These are phyloP conservation scores for Drosophila sp. DNA, from an alignment of 1,140 invertebrate species.

Conservation along the genomic window DNA sequence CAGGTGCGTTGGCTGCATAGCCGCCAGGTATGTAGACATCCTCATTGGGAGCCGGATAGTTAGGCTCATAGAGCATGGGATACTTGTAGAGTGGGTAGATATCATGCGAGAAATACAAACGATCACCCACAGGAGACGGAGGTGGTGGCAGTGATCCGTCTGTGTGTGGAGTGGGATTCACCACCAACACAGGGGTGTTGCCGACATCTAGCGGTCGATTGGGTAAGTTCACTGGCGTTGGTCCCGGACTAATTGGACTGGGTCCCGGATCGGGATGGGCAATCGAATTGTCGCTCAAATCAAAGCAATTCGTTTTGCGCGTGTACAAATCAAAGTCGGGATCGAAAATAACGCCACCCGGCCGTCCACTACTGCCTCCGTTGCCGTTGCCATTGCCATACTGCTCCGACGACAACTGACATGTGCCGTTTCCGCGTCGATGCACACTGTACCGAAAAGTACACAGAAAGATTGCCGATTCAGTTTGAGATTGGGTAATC, in stretches of 20 bases:
- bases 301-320: conserved; percentile 84
- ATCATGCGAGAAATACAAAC: conserved; percentile 79
- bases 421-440: conserved; percentile 86
- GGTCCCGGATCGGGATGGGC: conserved; percentile 42
- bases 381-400: conserved; percentile 81
- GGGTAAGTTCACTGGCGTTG: conserved; percentile 66
- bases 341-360: conserved; percentile 83
- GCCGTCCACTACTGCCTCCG: conserved; percentile 71
- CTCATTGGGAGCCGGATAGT: conserved; percentile 79
- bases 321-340: conserved; percentile 86
- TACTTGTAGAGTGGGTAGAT: conserved; percentile 80
- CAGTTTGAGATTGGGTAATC: conserved; percentile 66
- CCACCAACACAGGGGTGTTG: conserved; percentile 67
- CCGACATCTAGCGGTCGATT: conserved; percentile 70
- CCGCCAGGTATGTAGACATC: conserved; percentile 73
- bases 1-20: conserved; percentile 78
- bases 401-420: conserved; percentile 84
- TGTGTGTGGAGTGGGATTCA: conserved; percentile 74
- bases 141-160: conserved; percentile 18
- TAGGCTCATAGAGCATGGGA: conserved; percentile 78
- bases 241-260: conserved; percentile 62
- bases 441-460: conserved; percentile 84
- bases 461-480: conserved; percentile 26
- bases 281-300: conserved; percentile 76
- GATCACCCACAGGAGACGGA: conserved; percentile 56